Evolutionary conservation across 2,113 vertebrate species (phyloP), one percentile per base, ranked within the genome.

Genomic region (Misgurnus mizolepis): DNA sequence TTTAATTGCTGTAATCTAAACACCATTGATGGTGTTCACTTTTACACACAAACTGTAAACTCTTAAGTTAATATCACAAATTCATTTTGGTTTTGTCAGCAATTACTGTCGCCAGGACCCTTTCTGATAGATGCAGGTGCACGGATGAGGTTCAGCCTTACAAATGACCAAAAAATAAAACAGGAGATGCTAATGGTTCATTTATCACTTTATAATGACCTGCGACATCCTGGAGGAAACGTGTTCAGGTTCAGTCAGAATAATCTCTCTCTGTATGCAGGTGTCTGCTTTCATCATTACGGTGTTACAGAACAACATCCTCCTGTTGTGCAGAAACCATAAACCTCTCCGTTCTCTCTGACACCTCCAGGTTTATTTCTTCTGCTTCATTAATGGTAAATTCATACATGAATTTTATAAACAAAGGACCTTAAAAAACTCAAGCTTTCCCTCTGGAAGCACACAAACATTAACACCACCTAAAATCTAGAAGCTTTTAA

Each of bases 241-340:
- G 14, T 71, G 34, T 69, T 82, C 67, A 40, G 86, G 88, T 82
- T 86, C 80, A 68, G 11, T 11, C 40, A 6, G n/a, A 67, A 55
- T 78, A 56, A 40, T 76, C 73, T 34, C 66, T 69, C 70, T 79
- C 10, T 61, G 40, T 49, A 74, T 41, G 39, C 78, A 81, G 41
- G 68, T 43, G 58, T 58, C 39, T 58, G 49, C 14, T 41, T 41
- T 77, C 17, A 81, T 58, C 18, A 67, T n/a, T 17, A 43, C 3
- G 34, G 7, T 12, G 66, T n/a, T 9, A 39, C 14, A 12, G 11
- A 76, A 71, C 69, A 67, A 58, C 69, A 72, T 64, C 55, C 75
- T 83, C 83, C 80, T 53, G 47, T 55, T 64, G 27, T 78, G 85
- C 89, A 83, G 89, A 85, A 87, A 87, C 89, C 84, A 85, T 79